These are phyloP conservation scores for Neoaliturus tenellus DNA, from an alignment of 2,888 invertebrate genomes.

Conservation along the genomic window DNA sequence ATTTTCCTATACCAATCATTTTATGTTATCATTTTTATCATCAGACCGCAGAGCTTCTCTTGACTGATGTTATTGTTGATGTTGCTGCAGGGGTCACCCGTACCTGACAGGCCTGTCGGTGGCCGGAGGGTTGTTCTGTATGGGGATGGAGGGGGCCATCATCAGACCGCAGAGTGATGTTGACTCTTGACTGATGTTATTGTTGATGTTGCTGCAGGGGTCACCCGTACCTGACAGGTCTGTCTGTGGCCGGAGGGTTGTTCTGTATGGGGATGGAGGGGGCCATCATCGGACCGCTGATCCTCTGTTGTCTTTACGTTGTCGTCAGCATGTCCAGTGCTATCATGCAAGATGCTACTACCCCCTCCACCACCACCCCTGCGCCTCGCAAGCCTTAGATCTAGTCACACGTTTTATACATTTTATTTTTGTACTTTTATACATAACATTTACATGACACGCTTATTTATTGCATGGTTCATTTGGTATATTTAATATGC, in stretches of 20 bases:
- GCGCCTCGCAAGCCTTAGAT: neutral
- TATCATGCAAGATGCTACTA: constrained; percentile 49
- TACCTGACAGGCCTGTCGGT: constrained; percentile 98
- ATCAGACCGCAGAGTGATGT: constrained; percentile 93
- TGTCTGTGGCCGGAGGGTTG: constrained; percentile 98
- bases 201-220: constrained; percentile 77
- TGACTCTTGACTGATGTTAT: too few species aligned
- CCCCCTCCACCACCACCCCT: neutral
- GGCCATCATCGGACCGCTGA: constrained; percentile 96
- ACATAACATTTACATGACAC: neutral
- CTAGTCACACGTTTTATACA: neutral
- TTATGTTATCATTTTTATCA: too few species aligned
- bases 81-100: constrained; percentile 87
- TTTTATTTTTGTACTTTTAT: constrained; percentile 47
- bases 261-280: constrained; percentile 98
- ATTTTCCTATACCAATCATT: too few species aligned
- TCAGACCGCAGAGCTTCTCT: neutral
- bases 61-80: neutral
- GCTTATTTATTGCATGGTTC: neutral
- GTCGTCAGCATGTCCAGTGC: constrained; percentile 86
- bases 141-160: constrained; percentile 97
- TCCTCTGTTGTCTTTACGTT: constrained; percentile 96
- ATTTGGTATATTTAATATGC: too few species aligned
- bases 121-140: constrained; percentile 98
- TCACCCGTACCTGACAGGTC: constrained; percentile 97